Evolutionary conservation across 2,113 vertebrate genomes (phyloP), one percentile per base, ranked within the genome.

Genomic region (Anseranas semipalmata): DNA sequence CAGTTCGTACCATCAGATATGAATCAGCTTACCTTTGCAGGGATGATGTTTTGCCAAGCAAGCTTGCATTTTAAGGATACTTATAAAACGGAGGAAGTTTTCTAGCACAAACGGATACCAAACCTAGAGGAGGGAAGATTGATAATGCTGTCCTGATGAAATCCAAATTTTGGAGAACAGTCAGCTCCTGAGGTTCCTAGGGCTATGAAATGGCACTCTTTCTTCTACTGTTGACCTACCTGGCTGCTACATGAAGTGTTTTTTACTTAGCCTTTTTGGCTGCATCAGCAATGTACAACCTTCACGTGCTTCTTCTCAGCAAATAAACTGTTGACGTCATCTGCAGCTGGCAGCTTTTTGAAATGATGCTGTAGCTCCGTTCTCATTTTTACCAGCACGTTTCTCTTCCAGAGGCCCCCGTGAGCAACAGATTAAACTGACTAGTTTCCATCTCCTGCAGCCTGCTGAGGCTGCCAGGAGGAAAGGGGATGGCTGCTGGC

Each of bases 391-490:
- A 58, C 43, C 46, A 63, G 60, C 2, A 1, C 37, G 14, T 25
- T 83, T 81, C 90, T 92, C 83, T 90, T 95, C 62, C 85, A 92
- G 77, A 66, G 66, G 58, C 67, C 58, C 60, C 66, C 76, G 58
- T 62, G 59, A 89, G 80, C 66, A 9, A 22, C 66, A 87, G 91
- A 93, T 96, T 43, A 35, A 67, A 56, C 15, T 88, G 48, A 91
- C 70, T 35, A 53, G 48, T 60, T 95, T 65, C 70, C 39, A 62
- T 48, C 53, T 72, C 56, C 89, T 89, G 66, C 70, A 90, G 80
- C 80, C 53, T 67, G 11, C 65, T 0, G 0, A 60, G 56, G 60
- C 60, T 91, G 77, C 70, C 82, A 72, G 82, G 77, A 91, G 20
- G 30, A 90, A 75, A 50, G 80, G 19, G 17, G 25, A 67, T 66